phyloP scores from a whole-genome alignment of 2,888 invertebrate genomes.

The Plagodis pulveraria region DNA sequence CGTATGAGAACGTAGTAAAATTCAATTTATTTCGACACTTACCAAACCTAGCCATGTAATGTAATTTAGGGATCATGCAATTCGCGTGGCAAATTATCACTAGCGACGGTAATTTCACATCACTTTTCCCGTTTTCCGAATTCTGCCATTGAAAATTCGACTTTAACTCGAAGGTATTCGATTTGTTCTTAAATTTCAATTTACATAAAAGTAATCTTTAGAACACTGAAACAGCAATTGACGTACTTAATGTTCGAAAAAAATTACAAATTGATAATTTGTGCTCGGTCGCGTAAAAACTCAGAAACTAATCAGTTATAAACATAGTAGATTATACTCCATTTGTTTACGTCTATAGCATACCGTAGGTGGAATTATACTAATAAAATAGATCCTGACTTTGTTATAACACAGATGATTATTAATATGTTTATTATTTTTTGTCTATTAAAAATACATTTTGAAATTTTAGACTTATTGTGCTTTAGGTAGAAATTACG shows the following conservation, averaged over 20 bases:
- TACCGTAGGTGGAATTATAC: too few species aligned
- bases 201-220: slow-evolving; percentile 8
- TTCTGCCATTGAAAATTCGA: not conserved
- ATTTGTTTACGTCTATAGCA: slow-evolving; percentile 27
- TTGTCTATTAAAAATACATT: too few species aligned
- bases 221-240: slow-evolving; percentile 6
- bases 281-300: slow-evolving; percentile 50
- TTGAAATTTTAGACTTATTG: too few species aligned
- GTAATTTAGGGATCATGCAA: too few species aligned
- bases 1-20: too few species aligned
- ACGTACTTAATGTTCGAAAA: slow-evolving; percentile 20
- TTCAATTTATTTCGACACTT: too few species aligned
- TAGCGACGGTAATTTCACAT: slow-evolving; percentile 12
- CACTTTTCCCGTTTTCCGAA: slow-evolving; percentile 3
- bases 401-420: too few species aligned
- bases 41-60: not conserved
- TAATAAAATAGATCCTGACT: too few species aligned
- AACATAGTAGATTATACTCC: slow-evolving; percentile 42
- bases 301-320: slow-evolving; percentile 55
- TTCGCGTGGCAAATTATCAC: slow-evolving; percentile 5
- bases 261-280: slow-evolving; percentile 33
- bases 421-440: too few species aligned
- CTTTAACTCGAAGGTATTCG: not conserved
- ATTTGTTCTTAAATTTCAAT: not conserved
- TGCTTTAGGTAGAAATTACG: too few species aligned